These are phyloP conservation scores for Lampris megalopsis DNA, from an alignment of 2,113 vertebrate genomes.

Conservation along the genomic window DNA sequence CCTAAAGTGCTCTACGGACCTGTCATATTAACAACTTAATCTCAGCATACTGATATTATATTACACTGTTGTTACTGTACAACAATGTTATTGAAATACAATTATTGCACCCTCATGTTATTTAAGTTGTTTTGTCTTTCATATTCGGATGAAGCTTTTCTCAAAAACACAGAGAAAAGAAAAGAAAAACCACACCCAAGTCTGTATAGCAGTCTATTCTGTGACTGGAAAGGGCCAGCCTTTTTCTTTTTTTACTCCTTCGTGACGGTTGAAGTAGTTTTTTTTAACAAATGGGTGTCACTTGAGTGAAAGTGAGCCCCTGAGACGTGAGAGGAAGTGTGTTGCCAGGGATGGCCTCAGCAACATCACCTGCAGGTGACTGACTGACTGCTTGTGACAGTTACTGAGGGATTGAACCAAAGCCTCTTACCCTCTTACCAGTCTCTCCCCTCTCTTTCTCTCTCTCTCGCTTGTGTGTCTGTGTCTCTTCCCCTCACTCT, in stretches of 20 bases:
- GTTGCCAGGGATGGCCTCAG: constrained; percentile 65
- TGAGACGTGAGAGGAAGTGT: constrained; percentile 47
- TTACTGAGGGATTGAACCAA: constrained; percentile 79
- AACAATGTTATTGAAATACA: too few relatives aligned
- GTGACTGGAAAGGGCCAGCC: too few relatives aligned
- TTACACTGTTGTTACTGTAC: too few relatives aligned
- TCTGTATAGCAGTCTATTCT: too few relatives aligned
- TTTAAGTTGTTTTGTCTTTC: too few relatives aligned
- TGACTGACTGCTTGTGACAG: constrained; percentile 84
- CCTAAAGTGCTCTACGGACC: not conserved
- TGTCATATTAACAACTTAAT: too few relatives aligned
- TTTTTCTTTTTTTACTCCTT: not conserved
- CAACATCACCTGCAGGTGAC: constrained; percentile 83
- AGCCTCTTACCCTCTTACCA: constrained; percentile 76
- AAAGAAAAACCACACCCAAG: too few relatives aligned
- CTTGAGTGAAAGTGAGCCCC: not conserved
- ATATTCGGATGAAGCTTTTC: too few relatives aligned
- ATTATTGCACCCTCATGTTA: too few relatives aligned
- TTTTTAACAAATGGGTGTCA: not conserved
- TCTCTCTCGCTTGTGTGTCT: constrained; percentile 10
- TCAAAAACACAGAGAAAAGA: too few relatives aligned
- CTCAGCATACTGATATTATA: too few relatives aligned
- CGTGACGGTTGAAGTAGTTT: too few relatives aligned
- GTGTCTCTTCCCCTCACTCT: constrained; percentile 8
- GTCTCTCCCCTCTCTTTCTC: constrained; percentile 38